Base-by-base conservation (phyloP, 2,888 invertebrate genomes). In the Microctonus brassicae region DNA sequence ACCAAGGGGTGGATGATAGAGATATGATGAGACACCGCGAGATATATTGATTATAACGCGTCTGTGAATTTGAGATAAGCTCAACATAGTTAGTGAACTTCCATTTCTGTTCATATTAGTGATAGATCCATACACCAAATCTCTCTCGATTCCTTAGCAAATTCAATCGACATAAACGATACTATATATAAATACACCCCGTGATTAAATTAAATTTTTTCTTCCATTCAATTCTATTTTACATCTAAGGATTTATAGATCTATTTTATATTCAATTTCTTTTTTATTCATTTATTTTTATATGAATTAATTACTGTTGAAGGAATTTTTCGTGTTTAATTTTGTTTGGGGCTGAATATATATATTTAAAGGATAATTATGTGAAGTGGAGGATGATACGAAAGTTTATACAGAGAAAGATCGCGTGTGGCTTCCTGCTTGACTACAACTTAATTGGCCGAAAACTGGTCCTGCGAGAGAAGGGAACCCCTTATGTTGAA, bases 1-100 rank as follows among this genome's bases (percentile, higher is more conserved):
- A n/a, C n/a, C n/a, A n/a, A n/a, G 47, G 17, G 47, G 47, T 47
- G 47, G 17, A n/a, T 57, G 58, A 62, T 26, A 69, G 64, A 68
- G 74, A 61, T 60, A 80, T 79, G 81, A 80, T 78, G 76, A 81
- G 78, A 76, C 83, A 82, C 76, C 84, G 84, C 84, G 86, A 86
- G 84, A 87, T 87, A 85, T 86, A 87, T 87, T 84, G 87, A 87
- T 86, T 84, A 85, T 82, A 84, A 86, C 85, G 84, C 86, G 86
- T 87, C 86, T 87, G 85, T 82, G 83, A 85, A 79, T 83, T n/a
- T n/a, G n/a, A 84, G 87, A 87, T 87, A 87, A 87, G 86, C 86
- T 73, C 78, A 82, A 81, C 83, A 81, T 79, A 80, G 80, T 82
- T 77, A 79, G 76, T 76, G 75, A 75, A 75, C 75, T 74, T 76